phyloP scores from a whole-genome alignment of 2,113 vertebrate species.

The Microcebus jonahi region DNA sequence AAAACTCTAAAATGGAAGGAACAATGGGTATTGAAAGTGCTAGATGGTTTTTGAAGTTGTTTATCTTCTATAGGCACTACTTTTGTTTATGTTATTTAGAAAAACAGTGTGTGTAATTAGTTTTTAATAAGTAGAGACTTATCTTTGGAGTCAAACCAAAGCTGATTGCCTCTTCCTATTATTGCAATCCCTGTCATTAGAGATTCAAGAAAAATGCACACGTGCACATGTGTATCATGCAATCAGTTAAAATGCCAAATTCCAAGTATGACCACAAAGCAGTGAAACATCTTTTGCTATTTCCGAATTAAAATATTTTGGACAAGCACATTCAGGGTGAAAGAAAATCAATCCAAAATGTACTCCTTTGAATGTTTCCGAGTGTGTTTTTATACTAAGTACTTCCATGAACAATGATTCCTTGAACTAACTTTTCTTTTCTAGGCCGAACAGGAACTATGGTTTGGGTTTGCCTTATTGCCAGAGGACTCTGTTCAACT shows the following conservation, averaged over 20 bases:
- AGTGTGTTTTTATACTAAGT: not conserved
- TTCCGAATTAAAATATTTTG: not conserved
- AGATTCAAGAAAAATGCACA: not conserved
- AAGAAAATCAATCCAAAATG: not conserved
- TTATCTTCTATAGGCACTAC: not conserved
- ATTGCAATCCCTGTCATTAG: accelerated
- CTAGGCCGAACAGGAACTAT: slow-evolving; percentile 96
- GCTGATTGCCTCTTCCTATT: too few relatives aligned
- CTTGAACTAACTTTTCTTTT: not conserved
- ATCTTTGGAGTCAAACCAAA: too few relatives aligned
- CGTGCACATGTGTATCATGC: accelerated
- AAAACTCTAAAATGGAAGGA: not conserved
- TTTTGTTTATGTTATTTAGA: too few relatives aligned
- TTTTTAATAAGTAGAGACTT: too few relatives aligned
- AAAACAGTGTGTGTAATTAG: too few relatives aligned
- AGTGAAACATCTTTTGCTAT: not conserved
- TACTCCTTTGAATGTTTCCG: not conserved
- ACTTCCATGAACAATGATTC: too few relatives aligned
- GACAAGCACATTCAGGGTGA: not conserved
- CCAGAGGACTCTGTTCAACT: slow-evolving; percentile 91
- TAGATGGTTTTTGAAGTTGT: not conserved
- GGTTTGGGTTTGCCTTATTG: slow-evolving; percentile 94
- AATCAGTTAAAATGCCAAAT: not conserved
- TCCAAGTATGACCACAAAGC: not conserved
- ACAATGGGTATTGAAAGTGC: not conserved